phyloP scores from a whole-genome alignment of 1,140 invertebrate genomes.

The Choristoneura fumiferana region DNA sequence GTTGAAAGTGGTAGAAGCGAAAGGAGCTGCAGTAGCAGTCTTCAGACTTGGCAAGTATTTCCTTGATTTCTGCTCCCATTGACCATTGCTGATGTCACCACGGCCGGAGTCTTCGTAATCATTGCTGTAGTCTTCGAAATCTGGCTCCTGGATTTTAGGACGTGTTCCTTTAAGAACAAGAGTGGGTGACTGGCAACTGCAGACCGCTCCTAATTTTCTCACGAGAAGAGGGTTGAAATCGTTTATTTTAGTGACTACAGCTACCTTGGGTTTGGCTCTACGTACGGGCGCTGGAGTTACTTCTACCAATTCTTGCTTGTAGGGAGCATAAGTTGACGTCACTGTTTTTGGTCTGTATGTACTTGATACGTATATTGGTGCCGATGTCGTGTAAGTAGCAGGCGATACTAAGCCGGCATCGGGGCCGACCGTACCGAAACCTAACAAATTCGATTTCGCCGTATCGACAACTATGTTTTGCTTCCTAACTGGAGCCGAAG shows the following conservation, averaged over 20 bases:
- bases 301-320: constrained; percentile 59
- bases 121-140: constrained; percentile 50
- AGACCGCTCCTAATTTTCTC: constrained; percentile 85
- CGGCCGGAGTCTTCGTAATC: constrained; percentile 47
- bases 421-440: constrained; percentile 59
- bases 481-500: constrained; percentile 49
- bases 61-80: constrained; percentile 41
- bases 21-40: constrained; percentile 46
- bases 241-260: constrained; percentile 82
- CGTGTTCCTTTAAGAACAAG: constrained; percentile 74
- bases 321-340: constrained; percentile 52
- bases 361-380: constrained; percentile 35
- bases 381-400: constrained; percentile 41
- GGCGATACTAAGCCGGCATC: constrained; percentile 62
- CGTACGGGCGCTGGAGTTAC: constrained; percentile 50
- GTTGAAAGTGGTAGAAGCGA: constrained; percentile 67
- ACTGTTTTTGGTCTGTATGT: constrained; percentile 39
- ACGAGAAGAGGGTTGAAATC: constrained; percentile 84
- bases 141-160: constrained; percentile 46
- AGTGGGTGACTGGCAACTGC: constrained; percentile 84
- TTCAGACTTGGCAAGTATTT: constrained; percentile 34
- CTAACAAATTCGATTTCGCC: constrained; percentile 62
- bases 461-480: constrained; percentile 69
- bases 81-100: constrained; percentile 52
- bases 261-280: constrained; percentile 73